Percentiles rank a stretch among this genome's conserved stretches.
Evolutionary conservation across 2,888 invertebrate genomes (phyloP).

Genomic region (Alloscopus bannaensis): DNA sequence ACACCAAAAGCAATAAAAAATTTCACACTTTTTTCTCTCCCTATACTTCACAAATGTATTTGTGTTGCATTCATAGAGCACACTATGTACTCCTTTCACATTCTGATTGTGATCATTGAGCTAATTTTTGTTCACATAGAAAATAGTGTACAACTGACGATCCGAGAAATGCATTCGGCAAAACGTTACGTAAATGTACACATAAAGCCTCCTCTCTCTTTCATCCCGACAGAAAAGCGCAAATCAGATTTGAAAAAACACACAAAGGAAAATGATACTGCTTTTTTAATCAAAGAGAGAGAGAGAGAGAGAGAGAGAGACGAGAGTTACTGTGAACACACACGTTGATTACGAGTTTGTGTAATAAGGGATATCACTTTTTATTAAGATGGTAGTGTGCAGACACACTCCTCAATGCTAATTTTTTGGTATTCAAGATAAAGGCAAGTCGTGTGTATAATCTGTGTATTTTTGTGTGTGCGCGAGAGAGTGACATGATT

Average conservation of each 20-base stretch:
- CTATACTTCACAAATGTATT: too few relatives aligned
- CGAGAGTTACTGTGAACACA: constrained; percentile 58
- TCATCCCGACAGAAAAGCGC: too few relatives aligned
- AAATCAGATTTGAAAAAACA: too few relatives aligned
- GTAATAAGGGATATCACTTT: constrained; percentile 10
- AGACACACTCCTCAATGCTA: constrained; percentile 12
- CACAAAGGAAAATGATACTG: constrained; percentile 8
- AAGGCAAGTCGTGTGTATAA: too few relatives aligned
- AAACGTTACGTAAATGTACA: constrained; percentile 7
- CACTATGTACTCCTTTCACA: too few relatives aligned
- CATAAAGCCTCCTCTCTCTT: constrained; percentile 25
- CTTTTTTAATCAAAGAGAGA: constrained; percentile 14
- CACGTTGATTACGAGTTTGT: constrained; percentile 21
- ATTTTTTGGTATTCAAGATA: neutral
- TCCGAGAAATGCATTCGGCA: constrained; percentile 24
- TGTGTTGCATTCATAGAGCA: too few relatives aligned
- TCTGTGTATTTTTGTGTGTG: neutral
- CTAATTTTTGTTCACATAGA: too few relatives aligned
- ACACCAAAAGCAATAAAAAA: constrained; percentile 42
- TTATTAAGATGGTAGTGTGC: constrained; percentile 5
- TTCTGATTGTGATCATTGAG: too few relatives aligned
- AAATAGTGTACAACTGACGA: too few relatives aligned
- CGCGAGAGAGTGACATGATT: constrained; percentile 41
- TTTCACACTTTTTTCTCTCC: constrained; percentile 39
- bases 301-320: neutral